A percentile compares a stretch with the other conserved stretches of the same genome.
Conservation (phyloP, 2,888 invertebrate genomes). For the Girardia tigrina region DNA sequence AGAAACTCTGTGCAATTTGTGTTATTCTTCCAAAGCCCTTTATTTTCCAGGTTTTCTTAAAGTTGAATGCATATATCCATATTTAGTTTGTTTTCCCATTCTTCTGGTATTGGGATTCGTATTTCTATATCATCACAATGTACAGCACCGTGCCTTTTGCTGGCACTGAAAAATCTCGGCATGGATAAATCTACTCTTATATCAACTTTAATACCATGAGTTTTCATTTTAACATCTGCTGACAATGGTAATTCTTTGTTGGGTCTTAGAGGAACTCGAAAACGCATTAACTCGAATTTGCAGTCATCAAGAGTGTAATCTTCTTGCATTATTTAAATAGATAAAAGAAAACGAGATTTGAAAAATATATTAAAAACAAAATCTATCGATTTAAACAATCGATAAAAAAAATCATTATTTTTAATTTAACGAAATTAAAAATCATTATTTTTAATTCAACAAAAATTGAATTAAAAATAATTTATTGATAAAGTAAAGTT, state of each 20-base stretch:
- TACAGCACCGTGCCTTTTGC: constrained; percentile 74
- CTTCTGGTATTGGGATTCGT: constrained; percentile 80
- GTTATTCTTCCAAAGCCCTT: constrained; percentile 51
- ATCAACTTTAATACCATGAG: constrained; percentile 61
- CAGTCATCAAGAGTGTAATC: constrained; percentile 86
- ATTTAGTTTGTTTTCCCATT: constrained; percentile 94
- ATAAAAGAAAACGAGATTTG: too few relatives aligned
- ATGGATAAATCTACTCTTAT: constrained; percentile 84
- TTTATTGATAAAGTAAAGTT: too few relatives aligned
- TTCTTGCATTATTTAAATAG: too few relatives aligned
- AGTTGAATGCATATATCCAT: constrained; percentile 87
- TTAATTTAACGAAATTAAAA: too few relatives aligned
- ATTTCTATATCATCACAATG: constrained; percentile 72
- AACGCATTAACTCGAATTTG: constrained; percentile 86
- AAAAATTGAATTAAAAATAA: too few relatives aligned
- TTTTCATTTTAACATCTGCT: constrained; percentile 66
- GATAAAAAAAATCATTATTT: too few relatives aligned
- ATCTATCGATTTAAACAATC: too few relatives aligned
- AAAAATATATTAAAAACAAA: too few relatives aligned
- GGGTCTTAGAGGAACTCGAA: constrained; percentile 58
- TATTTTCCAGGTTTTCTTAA: constrained; percentile 54
- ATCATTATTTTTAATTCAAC: too few relatives aligned
- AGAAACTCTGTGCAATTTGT: constrained; percentile 46
- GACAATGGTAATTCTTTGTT: constrained; percentile 91
- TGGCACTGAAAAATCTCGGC: constrained; percentile 85